Evolutionary conservation across 2,797 vertebrate genomes (phyloP), one percentile per base, ranked within the genome.

Genomic region (Psittacula derbiana): DNA sequence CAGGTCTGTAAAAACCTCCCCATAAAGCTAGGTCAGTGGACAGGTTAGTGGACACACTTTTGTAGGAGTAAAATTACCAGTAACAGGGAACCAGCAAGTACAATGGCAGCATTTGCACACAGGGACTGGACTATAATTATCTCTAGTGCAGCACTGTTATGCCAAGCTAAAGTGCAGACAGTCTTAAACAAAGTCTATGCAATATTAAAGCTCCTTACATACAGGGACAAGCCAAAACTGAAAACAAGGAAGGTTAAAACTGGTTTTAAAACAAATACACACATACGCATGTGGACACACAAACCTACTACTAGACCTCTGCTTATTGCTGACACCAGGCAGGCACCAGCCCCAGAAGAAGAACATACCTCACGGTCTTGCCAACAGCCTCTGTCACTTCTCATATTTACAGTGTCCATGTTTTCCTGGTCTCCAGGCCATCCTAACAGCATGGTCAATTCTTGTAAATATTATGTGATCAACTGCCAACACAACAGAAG

Each of bases 1-100:
- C 4, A 31, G 70, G 80, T 88, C 94, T 81, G 40, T 71, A 78
- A 93, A 92, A 84, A 40, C 20, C 85, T 83, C 82, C 72, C 81
- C 72, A 24, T 5, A 80, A 74, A 80, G 65, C 50, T 10, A 1
- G 47, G 78, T 28, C 75, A 55, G 75, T 31, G 18, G 64, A 41
- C 2, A 91, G 91, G 78, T 31, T 69, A 82, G 50, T 2, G 25
- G 17, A 20, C 28, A 13, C 3, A 21, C 60, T 4, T 23, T 1
- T 18, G 53, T 3, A 61, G 85, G 72, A 61, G 49, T 4, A n/a
- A 53, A 43, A 57, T 25, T 7, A 23, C 40, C 4, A 0, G 80
- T 41, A 75, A 16, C 7, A 53, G 1, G 33, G 38, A 72, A 41
- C 27, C 16, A 53, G 36, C 43, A 70, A 58, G 52, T 10, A 4